Evolutionary conservation across 2,797 vertebrate genomes (phyloP).

Genomic region (Gymnoscopelus microlampas): DNA sequence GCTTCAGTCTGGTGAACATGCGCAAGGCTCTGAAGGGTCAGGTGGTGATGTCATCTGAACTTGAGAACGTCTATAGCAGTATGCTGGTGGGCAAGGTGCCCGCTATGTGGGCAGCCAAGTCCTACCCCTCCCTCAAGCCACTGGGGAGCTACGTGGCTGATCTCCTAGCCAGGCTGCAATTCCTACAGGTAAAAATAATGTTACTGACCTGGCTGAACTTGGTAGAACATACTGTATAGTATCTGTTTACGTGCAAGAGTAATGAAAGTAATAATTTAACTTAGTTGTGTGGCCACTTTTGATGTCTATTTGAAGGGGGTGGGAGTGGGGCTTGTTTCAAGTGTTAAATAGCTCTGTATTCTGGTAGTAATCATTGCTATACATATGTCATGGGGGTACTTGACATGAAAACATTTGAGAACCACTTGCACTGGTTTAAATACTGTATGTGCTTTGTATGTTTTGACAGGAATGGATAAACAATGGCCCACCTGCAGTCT

Average conservation of each 20-base stretch:
- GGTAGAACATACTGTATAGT: too few relatives aligned
- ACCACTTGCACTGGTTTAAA: too few relatives aligned
- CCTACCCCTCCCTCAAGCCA: constrained; percentile 93
- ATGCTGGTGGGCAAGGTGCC: constrained; percentile 92
- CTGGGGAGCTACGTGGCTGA: constrained; percentile 90
- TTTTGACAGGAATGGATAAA: constrained; percentile 88
- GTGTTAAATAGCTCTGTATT: background rate
- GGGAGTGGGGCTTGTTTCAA: background rate
- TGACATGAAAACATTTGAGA: too few relatives aligned
- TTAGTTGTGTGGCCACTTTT: too few relatives aligned
- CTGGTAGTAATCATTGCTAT: too few relatives aligned
- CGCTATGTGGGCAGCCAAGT: constrained; percentile 88
- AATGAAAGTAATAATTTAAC: background rate
- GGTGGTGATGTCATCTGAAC: constrained; percentile 93
- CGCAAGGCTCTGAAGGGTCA: constrained; percentile 90
- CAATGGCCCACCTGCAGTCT: constrained; percentile 85
- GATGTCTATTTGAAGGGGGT: background rate
- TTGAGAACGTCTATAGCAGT: constrained; percentile 89
- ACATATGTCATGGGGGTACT: too few relatives aligned
- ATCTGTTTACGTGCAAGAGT: background rate
- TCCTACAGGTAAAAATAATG: constrained; percentile 86
- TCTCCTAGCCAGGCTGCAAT: constrained; percentile 85
- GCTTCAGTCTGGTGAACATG: constrained; percentile 86
- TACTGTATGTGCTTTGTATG: background rate
- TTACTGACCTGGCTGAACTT: background rate